These are phyloP conservation scores for Volucella bombylans DNA, from an alignment of 2,888 invertebrate genomes.

Conservation along the genomic window DNA sequence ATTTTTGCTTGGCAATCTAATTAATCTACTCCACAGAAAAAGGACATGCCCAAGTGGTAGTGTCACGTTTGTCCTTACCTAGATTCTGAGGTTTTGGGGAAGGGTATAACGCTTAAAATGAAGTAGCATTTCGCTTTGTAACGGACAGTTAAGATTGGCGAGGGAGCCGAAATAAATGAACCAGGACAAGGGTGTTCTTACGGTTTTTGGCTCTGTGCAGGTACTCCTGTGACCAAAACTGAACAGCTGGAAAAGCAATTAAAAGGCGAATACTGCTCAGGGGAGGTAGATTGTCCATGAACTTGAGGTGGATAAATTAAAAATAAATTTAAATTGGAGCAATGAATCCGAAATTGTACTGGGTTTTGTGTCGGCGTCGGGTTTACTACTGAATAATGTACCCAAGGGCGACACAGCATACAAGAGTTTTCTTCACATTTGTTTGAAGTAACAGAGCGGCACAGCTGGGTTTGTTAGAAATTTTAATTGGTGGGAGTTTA, in stretches of 20 bases:
- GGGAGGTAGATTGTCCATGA: background rate
- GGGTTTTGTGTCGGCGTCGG: background rate
- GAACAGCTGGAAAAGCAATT: slow-evolving; percentile 24
- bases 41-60: slow-evolving; percentile 16
- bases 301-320: background rate
- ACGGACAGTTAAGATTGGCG: slow-evolving; percentile 15
- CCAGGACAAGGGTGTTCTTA: background rate
- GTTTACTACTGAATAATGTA: no score
- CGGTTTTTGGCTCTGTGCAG: background rate
- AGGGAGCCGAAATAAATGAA: slow-evolving; percentile 3
- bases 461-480: no score
- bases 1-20: slow-evolving; percentile 45
- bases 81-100: slow-evolving; percentile 34
- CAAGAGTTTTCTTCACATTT: no score
- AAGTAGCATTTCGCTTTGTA: slow-evolving; percentile 41
- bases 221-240: slow-evolving; percentile 6
- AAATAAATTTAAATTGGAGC: slow-evolving; percentile 36
- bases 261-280: slow-evolving; percentile 11
- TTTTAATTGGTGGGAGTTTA: no score
- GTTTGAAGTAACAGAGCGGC: no score
- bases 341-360: slow-evolving; percentile 26
- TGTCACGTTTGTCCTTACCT: slow-evolving; percentile 43
- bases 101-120: background rate
- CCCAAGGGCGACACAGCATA: no score
- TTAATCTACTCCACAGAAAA: slow-evolving; percentile 37